A percentile compares a stretch with the other conserved stretches of the same genome.
Evolutionary conservation across 1,140 invertebrate species (phyloP).

Genomic region (Antheraea mylitta): DNA sequence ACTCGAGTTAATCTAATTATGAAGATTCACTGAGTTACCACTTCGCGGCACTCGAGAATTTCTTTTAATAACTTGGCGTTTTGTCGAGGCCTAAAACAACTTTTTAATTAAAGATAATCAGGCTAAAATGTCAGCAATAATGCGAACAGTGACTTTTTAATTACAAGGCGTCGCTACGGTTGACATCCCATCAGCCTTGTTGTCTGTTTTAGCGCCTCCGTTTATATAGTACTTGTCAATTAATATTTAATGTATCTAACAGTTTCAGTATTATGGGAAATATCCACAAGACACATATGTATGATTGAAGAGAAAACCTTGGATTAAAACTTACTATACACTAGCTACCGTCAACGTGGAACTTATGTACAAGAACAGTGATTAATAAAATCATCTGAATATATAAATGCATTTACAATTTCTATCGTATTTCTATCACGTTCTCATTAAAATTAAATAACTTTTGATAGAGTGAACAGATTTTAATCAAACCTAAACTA

Average conservation of each 20-base stretch:
- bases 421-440: no score
- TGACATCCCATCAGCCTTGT: constrained; percentile 1
- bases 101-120: constrained; percentile 74
- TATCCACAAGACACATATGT: not conserved
- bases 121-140: constrained; percentile 61
- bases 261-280: not conserved
- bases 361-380: no score
- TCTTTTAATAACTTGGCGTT: constrained; percentile 67
- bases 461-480: no score
- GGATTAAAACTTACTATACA: no score
- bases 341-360: no score
- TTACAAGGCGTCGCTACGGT: constrained; percentile 45
- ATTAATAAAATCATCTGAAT: no score
- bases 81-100: constrained; percentile 60
- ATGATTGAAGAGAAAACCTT: no score
- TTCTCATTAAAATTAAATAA: no score
- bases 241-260: not conserved
- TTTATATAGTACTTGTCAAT: not conserved
- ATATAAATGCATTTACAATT: no score
- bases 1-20: constrained; percentile 63
- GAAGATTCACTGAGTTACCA: constrained; percentile 60
- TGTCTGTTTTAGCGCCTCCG: not conserved
- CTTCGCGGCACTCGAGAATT: constrained; percentile 52
- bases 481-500: no score
- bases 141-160: constrained; percentile 56